Evolutionary conservation across 2,888 invertebrate species (phyloP), one percentile per base, ranked within the genome.

Genomic region (Dryomyza anilis): DNA sequence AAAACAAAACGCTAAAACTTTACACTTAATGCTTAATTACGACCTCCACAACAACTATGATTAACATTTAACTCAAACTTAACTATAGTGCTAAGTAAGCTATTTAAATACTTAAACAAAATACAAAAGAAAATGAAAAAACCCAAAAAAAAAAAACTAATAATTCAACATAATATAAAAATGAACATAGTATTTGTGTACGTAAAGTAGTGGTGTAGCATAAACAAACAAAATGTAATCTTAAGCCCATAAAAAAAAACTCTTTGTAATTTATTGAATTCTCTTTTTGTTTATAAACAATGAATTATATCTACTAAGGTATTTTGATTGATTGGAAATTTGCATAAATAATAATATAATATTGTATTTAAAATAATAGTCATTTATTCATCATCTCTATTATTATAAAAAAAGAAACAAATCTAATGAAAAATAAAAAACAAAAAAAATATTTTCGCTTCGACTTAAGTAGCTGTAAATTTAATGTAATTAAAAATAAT

Each of bases 241-340:
- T 43, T 57, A 57, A 58, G 45, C 27, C 45, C 21, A n/a, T n/a
- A n/a, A n/a, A 27, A 58, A 19, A 45, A 16, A 29, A 27, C 45
- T 58, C 45, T 27, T 45, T 59, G 59, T 59, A 59, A 59, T 59
- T 59, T 59, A 59, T 30, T 33, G 48, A 59, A 59, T 33, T n/a
- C n/a, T n/a, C n/a, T n/a, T n/a, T n/a, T n/a, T n/a, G n/a, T n/a
- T n/a, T n/a, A n/a, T n/a, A n/a, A n/a, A n/a, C n/a, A n/a, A n/a
- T n/a, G n/a, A n/a, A n/a, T n/a, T n/a, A n/a, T n/a, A n/a, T n/a
- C n/a, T n/a, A n/a, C n/a, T n/a, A n/a, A n/a, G n/a, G n/a, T n/a
- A n/a, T n/a, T 48, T 48, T n/a, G 25, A 50, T 50, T 50, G 25
- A 50, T 23, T 43, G 8, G 19, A 2, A 16, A 43, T 16, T 43